Conservation (phyloP, 2,113 vertebrate species). For the Odocoileus hemionus region DNA sequence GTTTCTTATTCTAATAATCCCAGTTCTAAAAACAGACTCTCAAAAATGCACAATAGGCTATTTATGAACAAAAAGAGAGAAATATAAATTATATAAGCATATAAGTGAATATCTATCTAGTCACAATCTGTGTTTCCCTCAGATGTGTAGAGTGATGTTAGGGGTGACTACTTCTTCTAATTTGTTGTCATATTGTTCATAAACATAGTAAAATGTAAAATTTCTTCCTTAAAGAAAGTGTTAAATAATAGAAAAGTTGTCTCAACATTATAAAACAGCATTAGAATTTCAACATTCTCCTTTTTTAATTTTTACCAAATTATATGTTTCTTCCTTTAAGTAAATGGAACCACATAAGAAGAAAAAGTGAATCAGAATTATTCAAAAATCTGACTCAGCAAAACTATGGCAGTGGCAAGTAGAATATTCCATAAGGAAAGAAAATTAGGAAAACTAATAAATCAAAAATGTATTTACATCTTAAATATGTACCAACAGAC, state of each 20-base stretch:
- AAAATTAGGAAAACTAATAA: not conserved
- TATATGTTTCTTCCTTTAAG: not conserved
- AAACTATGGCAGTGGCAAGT: not conserved
- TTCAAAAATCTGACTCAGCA: not conserved
- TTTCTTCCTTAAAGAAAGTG: not conserved
- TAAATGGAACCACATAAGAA: not conserved
- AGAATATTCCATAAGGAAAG: not conserved
- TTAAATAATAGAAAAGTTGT: not conserved
- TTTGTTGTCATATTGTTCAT: not conserved
- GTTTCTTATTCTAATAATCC: not conserved
- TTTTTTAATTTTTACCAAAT: not conserved
- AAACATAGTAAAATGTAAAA: not conserved
- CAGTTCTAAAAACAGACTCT: not conserved
- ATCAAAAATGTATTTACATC: not conserved
- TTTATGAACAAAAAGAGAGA: not conserved
- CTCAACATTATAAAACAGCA: not conserved
- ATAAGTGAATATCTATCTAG: not conserved
- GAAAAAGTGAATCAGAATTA: not conserved
- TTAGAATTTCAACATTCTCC: not conserved
- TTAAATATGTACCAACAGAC: not conserved
- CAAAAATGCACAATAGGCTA: not conserved
- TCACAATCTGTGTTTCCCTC: not conserved
- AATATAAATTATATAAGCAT: not conserved
- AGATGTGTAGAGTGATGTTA: not conserved
- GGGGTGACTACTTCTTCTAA: not conserved